These are phyloP conservation scores for Sycon ciliatum DNA, from an alignment of 37 sponge, comb jelly and placozoan species.

Conservation along the genomic window DNA sequence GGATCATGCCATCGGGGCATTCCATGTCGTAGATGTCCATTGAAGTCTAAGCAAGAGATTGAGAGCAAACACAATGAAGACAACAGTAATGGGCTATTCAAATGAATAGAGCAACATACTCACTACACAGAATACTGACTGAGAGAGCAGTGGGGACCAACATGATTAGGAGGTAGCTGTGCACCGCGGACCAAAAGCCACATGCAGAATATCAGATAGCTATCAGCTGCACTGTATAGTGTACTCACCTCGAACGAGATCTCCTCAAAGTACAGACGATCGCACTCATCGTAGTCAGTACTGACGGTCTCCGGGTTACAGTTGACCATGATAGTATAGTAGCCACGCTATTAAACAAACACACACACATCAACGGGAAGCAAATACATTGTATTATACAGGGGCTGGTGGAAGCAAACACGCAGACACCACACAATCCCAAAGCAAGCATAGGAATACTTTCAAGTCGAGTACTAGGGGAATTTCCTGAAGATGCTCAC, in stretches of 20 bases:
- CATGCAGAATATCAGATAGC: too few relatives aligned
- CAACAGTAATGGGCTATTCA: background rate
- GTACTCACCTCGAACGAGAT: conserved; percentile 72
- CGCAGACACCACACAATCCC: background rate
- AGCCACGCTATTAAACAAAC: conserved; percentile 30
- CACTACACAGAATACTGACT: background rate
- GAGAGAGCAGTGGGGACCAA: background rate
- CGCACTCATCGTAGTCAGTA: conserved; percentile 96
- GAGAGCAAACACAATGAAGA: background rate
- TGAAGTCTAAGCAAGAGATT: conserved; percentile 35
- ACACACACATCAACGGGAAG: background rate
- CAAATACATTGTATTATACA: background rate
- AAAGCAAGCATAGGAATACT: too few relatives aligned
- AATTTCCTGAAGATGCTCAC: too few relatives aligned
- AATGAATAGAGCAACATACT: background rate
- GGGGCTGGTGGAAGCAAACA: too few relatives aligned
- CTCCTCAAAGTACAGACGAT: conserved; percentile 96
- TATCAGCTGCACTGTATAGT: background rate
- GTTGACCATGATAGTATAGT: conserved; percentile 72
- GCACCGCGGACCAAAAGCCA: too few relatives aligned
- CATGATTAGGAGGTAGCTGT: background rate
- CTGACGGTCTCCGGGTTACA: conserved; percentile 93
- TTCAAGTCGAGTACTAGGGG: too few relatives aligned
- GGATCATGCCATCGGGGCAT: conserved; percentile 78
- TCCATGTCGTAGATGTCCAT: conserved; percentile 93